A percentile compares a stretch with the other conserved stretches of the same genome.
Evolutionary conservation across 1,140 invertebrate genomes (phyloP).

Genomic region (Dysdera silvatica): DNA sequence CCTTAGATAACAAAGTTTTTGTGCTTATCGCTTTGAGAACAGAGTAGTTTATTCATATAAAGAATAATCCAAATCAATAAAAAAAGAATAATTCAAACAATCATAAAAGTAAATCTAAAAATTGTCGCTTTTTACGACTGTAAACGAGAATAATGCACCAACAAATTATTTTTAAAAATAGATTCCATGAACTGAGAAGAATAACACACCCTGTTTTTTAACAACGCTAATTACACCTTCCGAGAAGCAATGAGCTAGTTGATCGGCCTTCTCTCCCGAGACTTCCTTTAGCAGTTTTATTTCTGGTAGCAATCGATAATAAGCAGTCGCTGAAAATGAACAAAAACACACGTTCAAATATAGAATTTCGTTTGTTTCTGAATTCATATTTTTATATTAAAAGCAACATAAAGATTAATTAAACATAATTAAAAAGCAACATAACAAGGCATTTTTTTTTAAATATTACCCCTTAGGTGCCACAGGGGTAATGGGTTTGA

Average conservation of each 20-base stretch:
- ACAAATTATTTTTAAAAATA: too few relatives aligned
- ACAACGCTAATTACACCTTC: conserved; percentile 81
- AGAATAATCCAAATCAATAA: background rate
- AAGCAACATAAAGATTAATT: too few relatives aligned
- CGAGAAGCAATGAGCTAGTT: conserved; percentile 81
- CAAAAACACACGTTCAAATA: conserved; percentile 2
- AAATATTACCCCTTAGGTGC: too few relatives aligned
- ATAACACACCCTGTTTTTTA: conserved; percentile 51
- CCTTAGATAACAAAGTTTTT: too few relatives aligned
- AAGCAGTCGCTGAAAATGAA: conserved; percentile 72
- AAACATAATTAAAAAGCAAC: too few relatives aligned
- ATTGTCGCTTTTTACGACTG: too few relatives aligned
- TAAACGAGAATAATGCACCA: too few relatives aligned
- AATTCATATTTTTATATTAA: too few relatives aligned
- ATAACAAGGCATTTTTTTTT: too few relatives aligned
- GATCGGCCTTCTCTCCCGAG: conserved; percentile 66
- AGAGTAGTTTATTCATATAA: conserved; percentile 8
- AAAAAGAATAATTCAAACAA: background rate
- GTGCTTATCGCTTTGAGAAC: conserved; percentile 39
- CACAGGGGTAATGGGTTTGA: too few relatives aligned
- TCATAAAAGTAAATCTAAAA: background rate
- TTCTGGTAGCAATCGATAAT: conserved; percentile 80
- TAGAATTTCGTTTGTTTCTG: too few relatives aligned
- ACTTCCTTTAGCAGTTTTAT: conserved; percentile 68
- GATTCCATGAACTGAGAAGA: too few relatives aligned